Conservation (phyloP, 2,888 invertebrate species). For the Hemistola chrysoprasaria region DNA sequence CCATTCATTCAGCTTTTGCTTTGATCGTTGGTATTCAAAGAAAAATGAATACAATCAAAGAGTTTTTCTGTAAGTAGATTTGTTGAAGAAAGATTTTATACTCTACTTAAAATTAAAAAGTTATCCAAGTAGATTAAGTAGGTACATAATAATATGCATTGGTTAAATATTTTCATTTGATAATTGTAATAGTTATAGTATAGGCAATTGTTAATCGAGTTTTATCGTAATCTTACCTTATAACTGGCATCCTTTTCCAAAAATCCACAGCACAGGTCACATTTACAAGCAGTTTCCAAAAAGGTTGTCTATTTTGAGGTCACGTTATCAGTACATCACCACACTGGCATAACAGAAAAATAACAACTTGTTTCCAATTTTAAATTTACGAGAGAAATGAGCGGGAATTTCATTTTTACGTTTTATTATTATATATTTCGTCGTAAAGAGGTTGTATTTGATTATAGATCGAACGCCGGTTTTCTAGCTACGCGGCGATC, state of each 20-base stretch:
- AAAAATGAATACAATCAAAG: no score
- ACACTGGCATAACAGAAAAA: slow-evolving; percentile 44
- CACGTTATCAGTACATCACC: slow-evolving; percentile 38
- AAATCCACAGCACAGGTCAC: slow-evolving; percentile 13
- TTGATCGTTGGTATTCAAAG: no score
- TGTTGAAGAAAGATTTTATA: no score
- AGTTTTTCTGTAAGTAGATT: no score
- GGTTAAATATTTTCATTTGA: no score
- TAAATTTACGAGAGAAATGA: slow-evolving; percentile 36
- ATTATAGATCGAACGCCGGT: slow-evolving; percentile 36
- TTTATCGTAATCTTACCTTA: slow-evolving; percentile 15
- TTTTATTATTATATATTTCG: slow-evolving; percentile 36
- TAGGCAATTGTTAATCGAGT: no score
- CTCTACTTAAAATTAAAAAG: no score
- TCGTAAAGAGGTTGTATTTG: slow-evolving; percentile 31
- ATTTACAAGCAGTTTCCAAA: slow-evolving; percentile 1
- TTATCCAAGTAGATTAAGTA: no score
- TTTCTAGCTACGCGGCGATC: slow-evolving; percentile 43
- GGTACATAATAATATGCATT: no score
- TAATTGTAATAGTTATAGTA: no score
- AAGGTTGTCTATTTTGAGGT: slow-evolving; percentile 35
- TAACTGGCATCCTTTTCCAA: slow-evolving; percentile 4
- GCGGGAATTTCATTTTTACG: slow-evolving; percentile 31
- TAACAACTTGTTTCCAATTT: slow-evolving; percentile 48
- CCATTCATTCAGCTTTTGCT: no score